Evolutionary conservation across 1,140 invertebrate genomes (phyloP).

Genomic region (Neodiprion fabricii): DNA sequence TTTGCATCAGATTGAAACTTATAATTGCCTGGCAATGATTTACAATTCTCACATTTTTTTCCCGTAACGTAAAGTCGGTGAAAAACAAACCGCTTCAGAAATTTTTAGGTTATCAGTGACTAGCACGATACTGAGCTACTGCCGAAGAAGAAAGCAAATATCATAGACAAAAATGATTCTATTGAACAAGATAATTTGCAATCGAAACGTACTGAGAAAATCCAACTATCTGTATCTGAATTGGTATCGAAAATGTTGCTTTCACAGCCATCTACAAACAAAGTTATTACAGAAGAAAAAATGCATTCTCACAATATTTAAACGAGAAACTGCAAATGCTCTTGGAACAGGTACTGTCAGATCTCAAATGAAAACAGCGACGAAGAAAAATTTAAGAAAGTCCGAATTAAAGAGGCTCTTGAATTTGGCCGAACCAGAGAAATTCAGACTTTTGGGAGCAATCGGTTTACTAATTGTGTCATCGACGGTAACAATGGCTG

Average conservation of each 20-base stretch:
- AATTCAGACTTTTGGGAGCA: constrained; percentile 78
- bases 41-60: neutral
- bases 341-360: constrained; percentile 17
- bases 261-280: constrained; percentile 13
- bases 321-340: constrained; percentile 19
- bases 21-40: neutral
- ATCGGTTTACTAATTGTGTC: constrained; percentile 83
- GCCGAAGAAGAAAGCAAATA: neutral
- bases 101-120: neutral
- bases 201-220: neutral
- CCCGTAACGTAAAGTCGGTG: neutral
- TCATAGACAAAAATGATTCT: neutral
- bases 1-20: too few relatives aligned
- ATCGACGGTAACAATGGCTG: constrained; percentile 88
- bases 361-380: constrained; percentile 37
- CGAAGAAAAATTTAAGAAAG: constrained; percentile 59
- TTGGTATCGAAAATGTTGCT: constrained; percentile 29
- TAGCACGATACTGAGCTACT: neutral
- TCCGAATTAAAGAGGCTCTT: constrained; percentile 70
- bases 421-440: constrained; percentile 72
- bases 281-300: constrained; percentile 15
- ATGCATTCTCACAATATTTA: constrained; percentile 19
- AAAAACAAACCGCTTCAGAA: neutral
- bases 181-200: neutral
- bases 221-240: neutral